Evolutionary conservation across 2,888 invertebrate species (phyloP).

Genomic region (Hanleya hanleyi): DNA sequence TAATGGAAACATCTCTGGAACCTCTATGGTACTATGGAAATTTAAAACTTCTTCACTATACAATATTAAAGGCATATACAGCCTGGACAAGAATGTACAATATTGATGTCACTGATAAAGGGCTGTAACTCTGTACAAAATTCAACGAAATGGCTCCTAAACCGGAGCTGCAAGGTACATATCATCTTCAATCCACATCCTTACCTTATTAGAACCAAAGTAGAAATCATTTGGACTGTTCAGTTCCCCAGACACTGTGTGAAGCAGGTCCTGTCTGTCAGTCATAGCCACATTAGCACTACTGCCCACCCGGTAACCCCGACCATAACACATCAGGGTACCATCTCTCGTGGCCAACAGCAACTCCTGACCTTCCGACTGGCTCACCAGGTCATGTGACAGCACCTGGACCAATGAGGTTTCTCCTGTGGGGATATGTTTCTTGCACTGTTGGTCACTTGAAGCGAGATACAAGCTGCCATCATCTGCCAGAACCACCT

Average conservation of each 20-base stretch:
- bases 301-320: conserved; percentile 36
- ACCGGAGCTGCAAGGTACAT: too few species aligned
- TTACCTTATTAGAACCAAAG: conserved; percentile 49
- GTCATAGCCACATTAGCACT: conserved; percentile 24
- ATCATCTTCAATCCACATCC: background rate
- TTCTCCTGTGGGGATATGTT: conserved; percentile 61
- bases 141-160: too few species aligned
- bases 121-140: too few species aligned
- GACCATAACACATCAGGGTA: conserved; percentile 64
- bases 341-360: conserved; percentile 67
- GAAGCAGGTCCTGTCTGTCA: background rate
- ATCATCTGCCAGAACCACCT: conserved; percentile 52
- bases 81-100: too few species aligned
- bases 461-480: conserved; percentile 63
- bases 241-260: conserved; percentile 38
- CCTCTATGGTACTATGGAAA: too few species aligned
- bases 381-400: conserved; percentile 60
- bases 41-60: too few species aligned
- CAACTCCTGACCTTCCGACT: conserved; percentile 60
- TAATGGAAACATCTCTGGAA: too few species aligned
- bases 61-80: too few species aligned
- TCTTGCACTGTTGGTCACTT: conserved; percentile 55
- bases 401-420: conserved; percentile 64
- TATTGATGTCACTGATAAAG: too few species aligned
- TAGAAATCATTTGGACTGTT: conserved; percentile 55